phyloP scores from a whole-genome alignment of 2,113 vertebrate genomes.

The Charina bottae region DNA sequence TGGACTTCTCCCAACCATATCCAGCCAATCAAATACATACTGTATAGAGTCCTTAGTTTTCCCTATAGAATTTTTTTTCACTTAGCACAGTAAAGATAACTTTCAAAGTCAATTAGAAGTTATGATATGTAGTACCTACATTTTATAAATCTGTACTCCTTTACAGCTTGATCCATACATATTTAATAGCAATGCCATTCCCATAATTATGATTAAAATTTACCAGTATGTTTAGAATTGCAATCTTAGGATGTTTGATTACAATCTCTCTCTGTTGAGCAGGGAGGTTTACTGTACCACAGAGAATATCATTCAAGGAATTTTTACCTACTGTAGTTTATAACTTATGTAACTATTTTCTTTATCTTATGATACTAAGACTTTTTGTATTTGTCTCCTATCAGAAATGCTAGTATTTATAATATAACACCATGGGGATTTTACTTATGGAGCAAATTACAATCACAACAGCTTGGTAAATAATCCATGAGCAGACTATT shows the following conservation, averaged over 20 bases:
- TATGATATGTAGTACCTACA: background rate
- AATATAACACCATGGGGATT: slow-evolving; percentile 32
- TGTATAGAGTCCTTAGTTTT: background rate
- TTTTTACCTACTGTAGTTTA: background rate
- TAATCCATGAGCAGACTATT: slow-evolving; percentile 52
- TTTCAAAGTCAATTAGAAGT: background rate
- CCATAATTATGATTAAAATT: background rate
- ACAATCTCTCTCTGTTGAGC: background rate
- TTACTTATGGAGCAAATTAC: slow-evolving; percentile 20
- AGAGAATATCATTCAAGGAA: background rate
- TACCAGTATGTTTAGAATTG: background rate
- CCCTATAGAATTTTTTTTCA: background rate
- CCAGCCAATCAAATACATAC: background rate
- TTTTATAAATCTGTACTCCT: background rate
- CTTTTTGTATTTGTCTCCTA: slow-evolving; percentile 9
- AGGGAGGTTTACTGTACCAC: background rate
- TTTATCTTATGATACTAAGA: background rate
- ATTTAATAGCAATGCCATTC: background rate
- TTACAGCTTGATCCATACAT: background rate
- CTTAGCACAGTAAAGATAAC: background rate
- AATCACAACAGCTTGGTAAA: slow-evolving; percentile 52
- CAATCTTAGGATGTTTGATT: background rate
- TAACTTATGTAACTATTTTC: background rate
- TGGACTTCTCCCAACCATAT: background rate
- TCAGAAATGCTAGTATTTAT: slow-evolving; percentile 10